Evolutionary conservation across 2,113 vertebrate species (phyloP), one percentile per base, ranked within the genome.

Genomic region (Oncorhynchus kisutch): DNA sequence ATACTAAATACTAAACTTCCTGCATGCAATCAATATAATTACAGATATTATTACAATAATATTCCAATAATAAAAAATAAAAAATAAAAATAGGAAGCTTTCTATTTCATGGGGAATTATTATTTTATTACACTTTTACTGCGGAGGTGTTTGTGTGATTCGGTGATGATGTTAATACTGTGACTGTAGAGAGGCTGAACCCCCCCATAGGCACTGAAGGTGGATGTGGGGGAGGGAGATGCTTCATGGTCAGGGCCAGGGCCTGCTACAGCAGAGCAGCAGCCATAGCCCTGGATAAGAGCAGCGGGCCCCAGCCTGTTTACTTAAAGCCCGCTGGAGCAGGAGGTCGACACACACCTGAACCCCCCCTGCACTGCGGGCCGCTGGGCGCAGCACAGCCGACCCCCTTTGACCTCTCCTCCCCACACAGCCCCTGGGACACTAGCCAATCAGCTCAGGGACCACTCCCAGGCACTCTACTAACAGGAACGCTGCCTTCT

Each of bases 341-440:
- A 87, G 85, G 82, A 87, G 88, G 91, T 92, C 88, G 77, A 79
- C 79, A 71, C 88, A 85, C 91, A 91, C 88, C 91, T 91, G 91
- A 91, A 92, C 89, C 89, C 87, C 80, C 72, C 73, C 75, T 31
- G 81, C 72, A 76, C 77, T 79, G 67, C 72, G 22, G 82, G 86
- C 87, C 81, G 76, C 85, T 48, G 85, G 81, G 83, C 85, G 82
- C 73, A 6, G 81, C 87, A 85, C 85, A 81, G 78, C 75, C 81
- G 85, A 91, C 90, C 89, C 81, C 66, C 84, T 80, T 78, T 91
- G 89, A 92, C 88, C 92, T 88, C 71, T 86, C 78, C 78, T 12
- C 89, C 78, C 79, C 85, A 90, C 75, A 39, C 48, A 69, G 82
- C 81, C 90, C 88, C 84, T 84, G 84, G 81, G 90, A 89, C 82